A percentile compares a stretch with the other conserved stretches of the same genome.
phyloP scores from a whole-genome alignment of 2,113 vertebrate species.

The Empidonax alnorum region DNA sequence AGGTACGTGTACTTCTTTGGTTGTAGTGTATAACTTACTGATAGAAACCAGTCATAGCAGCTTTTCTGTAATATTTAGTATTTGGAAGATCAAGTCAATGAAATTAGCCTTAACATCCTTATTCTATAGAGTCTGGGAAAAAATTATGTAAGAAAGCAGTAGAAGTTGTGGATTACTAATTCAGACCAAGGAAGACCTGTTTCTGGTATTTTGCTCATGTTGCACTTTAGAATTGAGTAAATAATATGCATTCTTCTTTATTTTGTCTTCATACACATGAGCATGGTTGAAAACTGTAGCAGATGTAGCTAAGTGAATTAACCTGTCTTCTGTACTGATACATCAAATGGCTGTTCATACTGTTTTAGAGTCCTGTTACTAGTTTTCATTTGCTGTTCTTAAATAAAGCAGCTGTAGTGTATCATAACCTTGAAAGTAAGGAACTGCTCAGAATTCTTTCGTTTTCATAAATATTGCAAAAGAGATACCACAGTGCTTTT shows the following conservation, averaged over 20 bases:
- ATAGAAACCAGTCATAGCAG: background rate
- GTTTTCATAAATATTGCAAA: background rate
- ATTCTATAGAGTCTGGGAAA: background rate
- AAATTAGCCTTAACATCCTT: background rate
- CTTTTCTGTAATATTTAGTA: background rate
- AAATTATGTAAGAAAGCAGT: background rate
- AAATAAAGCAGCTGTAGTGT: background rate
- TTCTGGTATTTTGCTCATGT: background rate
- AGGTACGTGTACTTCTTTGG: slow-evolving; percentile 74
- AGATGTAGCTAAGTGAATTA: background rate
- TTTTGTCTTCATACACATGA: background rate
- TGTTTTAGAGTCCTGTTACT: background rate
- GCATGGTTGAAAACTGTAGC: background rate
- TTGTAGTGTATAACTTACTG: background rate
- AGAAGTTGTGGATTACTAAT: background rate
- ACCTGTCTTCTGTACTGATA: background rate
- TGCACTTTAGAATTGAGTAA: background rate
- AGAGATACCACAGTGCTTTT: background rate
- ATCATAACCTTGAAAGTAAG: background rate
- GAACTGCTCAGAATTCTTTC: background rate
- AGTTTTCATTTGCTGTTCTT: background rate
- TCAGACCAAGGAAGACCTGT: background rate
- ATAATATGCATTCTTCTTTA: background rate
- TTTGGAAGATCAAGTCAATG: background rate
- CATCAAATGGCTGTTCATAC: background rate